A percentile compares a stretch with the other conserved stretches of the same genome.
Conservation (phyloP, 2,888 invertebrate species). For the Drosophila rellima region DNA sequence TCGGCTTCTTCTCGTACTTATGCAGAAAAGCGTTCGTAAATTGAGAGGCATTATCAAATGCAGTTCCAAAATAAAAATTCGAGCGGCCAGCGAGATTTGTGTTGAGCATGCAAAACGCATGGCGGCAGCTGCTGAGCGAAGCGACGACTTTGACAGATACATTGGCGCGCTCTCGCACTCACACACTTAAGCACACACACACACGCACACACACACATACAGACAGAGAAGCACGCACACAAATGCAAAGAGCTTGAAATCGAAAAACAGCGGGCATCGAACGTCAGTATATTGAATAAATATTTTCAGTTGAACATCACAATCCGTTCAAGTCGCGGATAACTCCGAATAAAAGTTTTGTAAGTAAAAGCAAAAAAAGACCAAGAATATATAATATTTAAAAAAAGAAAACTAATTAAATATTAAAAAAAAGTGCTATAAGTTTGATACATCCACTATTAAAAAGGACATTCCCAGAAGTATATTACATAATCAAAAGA, state of each 20-base stretch:
- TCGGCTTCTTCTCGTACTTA: conserved; percentile 15
- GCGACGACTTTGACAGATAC: conserved; percentile 47
- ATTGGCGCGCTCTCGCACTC: conserved; percentile 40
- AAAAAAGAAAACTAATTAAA: conserved; percentile 18
- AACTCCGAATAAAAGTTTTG: conserved; percentile 86
- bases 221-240: conserved; percentile 32
- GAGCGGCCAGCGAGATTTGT: conserved; percentile 47
- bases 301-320: conserved; percentile 87
- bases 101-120: conserved; percentile 71
- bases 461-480: conserved; percentile 34
- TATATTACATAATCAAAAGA: conserved; percentile 55
- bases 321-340: conserved; percentile 87
- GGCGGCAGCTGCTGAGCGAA: conserved; percentile 31
- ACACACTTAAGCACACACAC: conserved; percentile 39
- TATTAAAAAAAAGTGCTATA: conserved; percentile 22
- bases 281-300: conserved; percentile 85
- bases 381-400: conserved; percentile 29
- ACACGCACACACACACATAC: conserved; percentile 30
- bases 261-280: conserved; percentile 80
- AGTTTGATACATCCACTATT: conserved; percentile 9
- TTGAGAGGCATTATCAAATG: conserved; percentile 58
- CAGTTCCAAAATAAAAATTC: conserved; percentile 68
- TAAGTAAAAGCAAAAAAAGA: conserved; percentile 80
- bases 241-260: conserved; percentile 61
- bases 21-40: conserved; percentile 52